A percentile compares a stretch with the other conserved stretches of the same genome.
Evolutionary conservation across 2,113 vertebrate species (phyloP).

Genomic region (Vireo altiloquus): DNA sequence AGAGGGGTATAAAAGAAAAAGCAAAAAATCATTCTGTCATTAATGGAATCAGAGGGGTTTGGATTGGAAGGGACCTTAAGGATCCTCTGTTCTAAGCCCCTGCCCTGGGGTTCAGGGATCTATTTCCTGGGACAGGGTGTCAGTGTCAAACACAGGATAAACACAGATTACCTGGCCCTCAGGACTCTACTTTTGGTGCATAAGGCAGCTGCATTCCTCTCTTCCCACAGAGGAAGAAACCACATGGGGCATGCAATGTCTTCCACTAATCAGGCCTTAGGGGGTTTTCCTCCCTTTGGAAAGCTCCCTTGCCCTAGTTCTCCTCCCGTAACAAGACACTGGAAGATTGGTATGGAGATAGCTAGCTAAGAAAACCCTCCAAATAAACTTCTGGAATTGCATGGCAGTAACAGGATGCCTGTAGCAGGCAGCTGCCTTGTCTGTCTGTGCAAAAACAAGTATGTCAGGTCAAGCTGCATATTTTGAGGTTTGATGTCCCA

Average conservation of each 20-base stretch:
- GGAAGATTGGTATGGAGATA: slow-evolving; percentile 34
- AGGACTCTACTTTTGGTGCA: slow-evolving; percentile 11
- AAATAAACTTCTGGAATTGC: neutral
- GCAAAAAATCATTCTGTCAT: too few species aligned
- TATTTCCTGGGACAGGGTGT: neutral
- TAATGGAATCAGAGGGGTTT: neutral
- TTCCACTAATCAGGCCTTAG: neutral
- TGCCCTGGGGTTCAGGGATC: neutral
- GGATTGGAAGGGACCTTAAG: neutral
- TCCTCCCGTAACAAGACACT: neutral
- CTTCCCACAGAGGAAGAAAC: slow-evolving; percentile 13
- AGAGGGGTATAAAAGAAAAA: too few species aligned
- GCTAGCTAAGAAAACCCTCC: slow-evolving; percentile 7
- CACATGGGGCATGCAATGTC: neutral
- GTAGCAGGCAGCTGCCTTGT: slow-evolving; percentile 38
- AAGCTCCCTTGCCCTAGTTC: slow-evolving; percentile 24
- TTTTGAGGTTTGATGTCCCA: slow-evolving; percentile 58
- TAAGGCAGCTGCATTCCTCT: neutral
- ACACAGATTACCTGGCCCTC: slow-evolving; percentile 6
- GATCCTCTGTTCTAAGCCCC: neutral
- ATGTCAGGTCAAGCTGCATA: slow-evolving; percentile 56
- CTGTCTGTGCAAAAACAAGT: slow-evolving; percentile 46
- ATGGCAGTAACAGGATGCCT: neutral
- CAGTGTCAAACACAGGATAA: neutral
- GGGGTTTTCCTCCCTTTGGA: neutral